Evolutionary conservation across 2,888 invertebrate species (phyloP), one percentile per base, ranked within the genome.

Genomic region (Perizoma affinitatum): DNA sequence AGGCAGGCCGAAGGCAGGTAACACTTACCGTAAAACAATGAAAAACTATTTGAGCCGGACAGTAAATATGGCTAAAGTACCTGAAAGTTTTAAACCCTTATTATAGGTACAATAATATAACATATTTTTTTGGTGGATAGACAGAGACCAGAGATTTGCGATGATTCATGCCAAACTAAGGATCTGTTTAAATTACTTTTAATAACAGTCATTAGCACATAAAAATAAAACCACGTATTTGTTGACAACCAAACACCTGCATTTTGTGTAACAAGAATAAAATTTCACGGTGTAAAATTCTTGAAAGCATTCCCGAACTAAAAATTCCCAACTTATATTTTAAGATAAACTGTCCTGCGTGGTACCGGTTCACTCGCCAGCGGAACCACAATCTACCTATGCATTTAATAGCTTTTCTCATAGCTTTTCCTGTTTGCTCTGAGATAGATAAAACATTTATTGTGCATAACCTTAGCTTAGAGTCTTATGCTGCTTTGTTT

Each of bases 271-370:
- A 33, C 35, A 9, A 41, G 50, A 51, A 57, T 57, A 57, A 45
- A 57, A 45, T 45, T 2, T 8, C 46, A 22, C 22, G 22, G 22
- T 22, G 22, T 22, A 22, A 22, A 22, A 22, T 22, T 22, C 22
- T 22, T 43, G 52, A 52, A 58, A 52, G 52, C 52, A 22, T 22
- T 22, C 22, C 9, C 47, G 52, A 44, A 53, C 50, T 52, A 48
- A 42, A 61, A 61, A 50, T 56, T 56, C 44, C 52, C 42, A 61
- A 58, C 50, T 61, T 58, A 50, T 57, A 47, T 57, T 53, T 57
- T 48, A 22, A 1, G 22, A 22, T 22, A 22, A 22, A 22, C 22
- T 22, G 22, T 22, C 22, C 22, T 22, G 22, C 22, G 22, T 22
- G 44, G 61, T 11, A 47, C 45, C 49, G 54, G 38, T 40, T 55